A percentile compares a stretch with the other conserved stretches of the same genome.
Evolutionary conservation across 2,113 vertebrate species (phyloP).

Genomic region (Brachionichthys hirsutus): DNA sequence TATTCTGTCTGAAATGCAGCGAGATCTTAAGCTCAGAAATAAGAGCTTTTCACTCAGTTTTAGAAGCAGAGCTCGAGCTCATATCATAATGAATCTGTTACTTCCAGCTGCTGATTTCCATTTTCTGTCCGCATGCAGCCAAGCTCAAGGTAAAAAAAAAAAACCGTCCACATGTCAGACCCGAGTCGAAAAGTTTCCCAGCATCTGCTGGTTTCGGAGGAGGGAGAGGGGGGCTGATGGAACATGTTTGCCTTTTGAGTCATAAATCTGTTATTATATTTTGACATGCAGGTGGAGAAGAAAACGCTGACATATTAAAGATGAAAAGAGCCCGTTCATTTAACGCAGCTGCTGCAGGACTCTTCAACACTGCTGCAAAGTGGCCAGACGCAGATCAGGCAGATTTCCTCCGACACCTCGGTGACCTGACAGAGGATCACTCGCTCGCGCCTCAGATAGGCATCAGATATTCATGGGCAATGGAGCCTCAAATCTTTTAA

Average conservation of each 20-base stretch:
- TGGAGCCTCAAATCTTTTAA: constrained; percentile 74
- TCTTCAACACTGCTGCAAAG: constrained; percentile 46
- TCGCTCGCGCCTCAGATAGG: constrained; percentile 53
- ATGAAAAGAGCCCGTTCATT: too few relatives aligned
- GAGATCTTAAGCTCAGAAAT: neutral
- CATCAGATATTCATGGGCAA: constrained; percentile 74
- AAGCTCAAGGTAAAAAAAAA: constrained; percentile 18
- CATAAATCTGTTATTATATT: too few relatives aligned
- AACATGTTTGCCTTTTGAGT: too few relatives aligned
- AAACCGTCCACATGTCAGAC: constrained; percentile 26
- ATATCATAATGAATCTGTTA: constrained; percentile 32
- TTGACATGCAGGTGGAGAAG: too few relatives aligned
- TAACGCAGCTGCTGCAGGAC: too few relatives aligned
- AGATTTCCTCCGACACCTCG: constrained; percentile 66
- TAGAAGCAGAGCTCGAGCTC: constrained; percentile 8
- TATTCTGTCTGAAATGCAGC: constrained; percentile 3
- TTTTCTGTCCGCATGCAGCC: constrained; percentile 18
- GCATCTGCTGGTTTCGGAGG: constrained; percentile 44
- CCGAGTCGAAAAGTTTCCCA: too few relatives aligned
- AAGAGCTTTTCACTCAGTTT: neutral
- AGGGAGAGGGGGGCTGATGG: too few relatives aligned
- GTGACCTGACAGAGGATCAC: constrained; percentile 54
- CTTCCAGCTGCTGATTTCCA: constrained; percentile 35
- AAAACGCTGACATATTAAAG: too few relatives aligned
- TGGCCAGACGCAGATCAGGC: constrained; percentile 61